Base-by-base conservation (phyloP, 2,113 vertebrate genomes). In the Australoheros scitulus region DNA sequence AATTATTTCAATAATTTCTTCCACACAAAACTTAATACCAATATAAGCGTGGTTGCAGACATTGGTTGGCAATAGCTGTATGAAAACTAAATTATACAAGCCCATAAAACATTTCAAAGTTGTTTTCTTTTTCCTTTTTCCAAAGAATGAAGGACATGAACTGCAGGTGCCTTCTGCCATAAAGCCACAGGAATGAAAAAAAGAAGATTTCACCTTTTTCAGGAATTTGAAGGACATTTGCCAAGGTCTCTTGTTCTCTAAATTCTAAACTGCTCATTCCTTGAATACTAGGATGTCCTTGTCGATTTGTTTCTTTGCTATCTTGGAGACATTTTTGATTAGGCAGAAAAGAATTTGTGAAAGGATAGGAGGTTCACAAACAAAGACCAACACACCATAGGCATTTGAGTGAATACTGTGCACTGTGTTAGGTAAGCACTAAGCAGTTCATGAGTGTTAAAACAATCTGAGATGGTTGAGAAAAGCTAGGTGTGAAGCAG, bases 371-470 rank as follows among this genome's bases (percentile, higher is more conserved):
- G 65, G 63, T 61, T 79, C 26, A 87, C 61, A 57, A 79, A 87
- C 77, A 90, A 79, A 86, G 79, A 90, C 63, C 61, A 85, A 82
- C 65, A 90, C 36, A 86, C 50, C 77, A 86, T 80, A 76, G 3
- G 24, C 57, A 87, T 76, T 68, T 26, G 34, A 76, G 77, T 83
- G 76, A 87, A 86, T 68, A 82, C 50, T 63, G 76, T 79, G 83
- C 80, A 89, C 58, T 78, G 86, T 65, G 79, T 87, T 90, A 92
- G 84, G 77, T 79, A 89, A 88, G 84, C 87, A 82, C 80, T 77
- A 86, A 88, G 87, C 76, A 84, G 55, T 83, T 79, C 29, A 83
- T 82, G 81, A 81, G 79, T 81, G 90, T 92, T 91, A 88, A 78
- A 88, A 88, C 64, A 86, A 89, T 79, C 56, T 75, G 70, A 90